Evolutionary conservation across 2,888 invertebrate species (phyloP).

Genomic region (Cepaea hortensis): DNA sequence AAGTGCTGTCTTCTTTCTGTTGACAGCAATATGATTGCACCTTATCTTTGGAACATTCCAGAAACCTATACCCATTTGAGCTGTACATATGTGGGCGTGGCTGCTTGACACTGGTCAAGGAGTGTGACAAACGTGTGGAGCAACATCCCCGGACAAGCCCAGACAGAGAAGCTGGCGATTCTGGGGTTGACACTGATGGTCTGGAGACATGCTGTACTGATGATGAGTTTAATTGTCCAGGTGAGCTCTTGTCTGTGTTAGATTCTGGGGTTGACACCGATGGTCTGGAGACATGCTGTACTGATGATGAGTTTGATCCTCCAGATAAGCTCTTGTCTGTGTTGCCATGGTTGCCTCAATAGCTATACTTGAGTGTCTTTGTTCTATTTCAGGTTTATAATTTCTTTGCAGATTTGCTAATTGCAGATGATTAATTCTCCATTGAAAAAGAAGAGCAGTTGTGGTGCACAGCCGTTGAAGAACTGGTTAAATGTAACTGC

Average conservation of each 20-base stretch:
- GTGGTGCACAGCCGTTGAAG: too few species aligned
- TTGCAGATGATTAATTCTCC: too few species aligned
- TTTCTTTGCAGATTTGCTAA: too few species aligned
- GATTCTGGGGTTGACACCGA: constrained; percentile 27
- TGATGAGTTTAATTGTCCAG: constrained; percentile 34
- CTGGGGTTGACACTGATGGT: constrained; percentile 25
- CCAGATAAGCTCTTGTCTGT: not conserved
- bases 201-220: not conserved
- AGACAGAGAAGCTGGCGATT: constrained; percentile 20
- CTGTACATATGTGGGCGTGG: constrained; percentile 59
- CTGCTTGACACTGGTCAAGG: constrained; percentile 41
- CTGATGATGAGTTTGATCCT: constrained; percentile 32
- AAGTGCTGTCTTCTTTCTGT: too few species aligned
- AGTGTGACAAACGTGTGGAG: constrained; percentile 16
- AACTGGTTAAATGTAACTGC: too few species aligned
- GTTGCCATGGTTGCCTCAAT: too few species aligned
- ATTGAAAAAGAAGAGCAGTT: too few species aligned
- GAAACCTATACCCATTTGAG: constrained; percentile 66
- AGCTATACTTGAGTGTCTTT: too few species aligned
- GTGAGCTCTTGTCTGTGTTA: not conserved
- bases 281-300: not conserved
- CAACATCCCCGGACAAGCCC: constrained; percentile 2
- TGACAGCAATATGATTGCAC: too few species aligned
- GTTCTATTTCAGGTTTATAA: too few species aligned
- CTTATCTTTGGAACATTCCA: constrained; percentile 41